Base-by-base conservation (phyloP, 2,797 vertebrate genomes). In the Pangasius krempfi region DNA sequence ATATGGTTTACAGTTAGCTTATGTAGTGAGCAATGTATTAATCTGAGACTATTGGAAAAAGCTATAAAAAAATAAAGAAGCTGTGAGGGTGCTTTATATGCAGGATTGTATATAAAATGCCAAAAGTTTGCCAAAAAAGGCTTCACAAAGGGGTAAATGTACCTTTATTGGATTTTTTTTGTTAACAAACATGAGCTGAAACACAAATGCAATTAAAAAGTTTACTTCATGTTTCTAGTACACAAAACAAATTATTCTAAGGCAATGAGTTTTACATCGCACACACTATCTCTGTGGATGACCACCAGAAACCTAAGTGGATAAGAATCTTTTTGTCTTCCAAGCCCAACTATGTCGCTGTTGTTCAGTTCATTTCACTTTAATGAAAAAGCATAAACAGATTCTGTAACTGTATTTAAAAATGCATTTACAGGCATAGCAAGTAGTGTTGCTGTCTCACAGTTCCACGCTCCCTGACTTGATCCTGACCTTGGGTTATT, bases 91-190 rank as follows among this genome's bases (percentile, higher is more conserved):
- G 50, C 85, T 52, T 85, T 62, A n/a, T 79, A 13, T 47, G 33
- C 81, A 62, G 52, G 75, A 92, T 87, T 83, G 47, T 86, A 50
- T 72, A 66, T 52, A 91, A 30, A 85, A 64, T 30, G 25, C 87
- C 60, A 89, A 82, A 78, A 14, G 84, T 82, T 85, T 64, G 54
- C 25, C 60, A 18, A 50, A 76, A 76, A 80, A 64, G 9, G 9
- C 16, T 54, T 80, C 20, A 70, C 20, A 13, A 58, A 86, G 14
- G 40, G 44, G 8, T 90, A 91, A 92, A 93, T 92, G 14, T 72
- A 79, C 50, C 12, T 75, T 27, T 75, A 75, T 75, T 47, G 40
- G 72, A 75, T 50, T 50, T 52, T 76, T 76, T 76, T n/a, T 27
- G 30, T 47, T 47, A 47, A 75, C 44, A 40, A 68, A 52, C 75